phyloP scores from a whole-genome alignment of 2,888 invertebrate species.

The Dryobotodes eremita region DNA sequence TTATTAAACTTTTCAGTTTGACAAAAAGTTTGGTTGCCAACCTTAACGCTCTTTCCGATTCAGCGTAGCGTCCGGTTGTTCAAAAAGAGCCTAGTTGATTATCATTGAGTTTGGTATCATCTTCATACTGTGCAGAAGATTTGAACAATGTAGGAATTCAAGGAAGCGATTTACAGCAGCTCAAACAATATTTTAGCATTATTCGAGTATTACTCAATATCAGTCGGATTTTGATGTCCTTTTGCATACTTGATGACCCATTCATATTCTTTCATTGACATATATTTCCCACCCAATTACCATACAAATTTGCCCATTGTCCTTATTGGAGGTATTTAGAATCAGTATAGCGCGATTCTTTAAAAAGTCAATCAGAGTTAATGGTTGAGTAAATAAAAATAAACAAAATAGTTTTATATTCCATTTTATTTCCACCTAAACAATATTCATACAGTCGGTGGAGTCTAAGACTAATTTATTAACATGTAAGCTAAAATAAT shows the following conservation, averaged over 20 bases:
- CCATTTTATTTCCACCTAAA: slow-evolving; percentile 77
- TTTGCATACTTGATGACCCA: background rate
- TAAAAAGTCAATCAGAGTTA: background rate
- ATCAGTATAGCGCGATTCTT: background rate
- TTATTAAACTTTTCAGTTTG: too few species aligned
- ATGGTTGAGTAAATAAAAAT: slow-evolving; percentile 41
- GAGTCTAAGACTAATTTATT: slow-evolving; percentile 72
- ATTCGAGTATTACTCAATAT: background rate
- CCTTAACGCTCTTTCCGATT: too few species aligned
- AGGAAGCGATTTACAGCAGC: background rate
- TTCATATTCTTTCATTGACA: background rate
- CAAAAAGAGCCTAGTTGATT: too few species aligned
- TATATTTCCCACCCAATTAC: background rate
- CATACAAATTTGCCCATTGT: background rate
- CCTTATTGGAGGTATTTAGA: background rate
- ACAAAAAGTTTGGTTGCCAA: too few species aligned
- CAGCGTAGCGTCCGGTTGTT: too few species aligned
- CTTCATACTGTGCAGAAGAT: background rate
- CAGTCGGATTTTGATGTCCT: background rate
- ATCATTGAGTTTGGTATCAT: background rate
- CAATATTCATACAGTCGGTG: slow-evolving; percentile 77
- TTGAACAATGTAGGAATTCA: background rate
- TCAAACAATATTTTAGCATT: background rate
- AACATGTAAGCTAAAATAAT: slow-evolving; percentile 70
- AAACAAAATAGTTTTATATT: slow-evolving; percentile 67